Percentiles rank a stretch among this genome's conserved stretches.
Evolutionary conservation across 2,113 vertebrate genomes (phyloP).

Genomic region (Dissostichus mawsoni): DNA sequence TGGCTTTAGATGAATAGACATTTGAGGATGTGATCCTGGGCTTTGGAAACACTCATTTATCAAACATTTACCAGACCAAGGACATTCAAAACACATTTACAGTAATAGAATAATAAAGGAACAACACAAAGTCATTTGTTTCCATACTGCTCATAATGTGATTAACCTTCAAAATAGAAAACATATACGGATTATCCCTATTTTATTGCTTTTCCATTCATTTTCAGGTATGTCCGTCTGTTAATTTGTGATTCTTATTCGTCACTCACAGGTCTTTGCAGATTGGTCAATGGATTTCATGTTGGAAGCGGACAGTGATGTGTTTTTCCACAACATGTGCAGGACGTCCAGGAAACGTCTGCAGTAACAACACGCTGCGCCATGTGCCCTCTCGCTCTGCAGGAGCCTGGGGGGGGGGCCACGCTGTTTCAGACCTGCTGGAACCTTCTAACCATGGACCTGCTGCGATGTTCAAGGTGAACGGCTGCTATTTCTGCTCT

Average conservation of each 20-base stretch:
- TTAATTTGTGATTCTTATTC: constrained; percentile 59
- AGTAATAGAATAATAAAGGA: constrained; percentile 29
- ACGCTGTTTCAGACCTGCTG: constrained; percentile 30
- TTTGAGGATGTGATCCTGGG: background rate
- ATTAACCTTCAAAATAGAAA: constrained; percentile 40
- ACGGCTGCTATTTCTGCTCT: background rate
- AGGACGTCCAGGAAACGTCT: constrained; percentile 69
- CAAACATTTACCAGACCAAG: background rate
- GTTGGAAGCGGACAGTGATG: constrained; percentile 36
- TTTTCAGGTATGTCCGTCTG: constrained; percentile 57
- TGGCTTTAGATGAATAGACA: background rate
- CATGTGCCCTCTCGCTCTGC: constrained; percentile 36
- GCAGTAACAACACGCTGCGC: constrained; percentile 40
- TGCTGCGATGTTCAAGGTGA: constrained; percentile 5
- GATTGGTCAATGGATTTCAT: constrained; percentile 55
- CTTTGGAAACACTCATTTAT: no score
- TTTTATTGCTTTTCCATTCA: constrained; percentile 68
- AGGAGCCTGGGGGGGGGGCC: constrained; percentile 27
- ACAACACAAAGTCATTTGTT: constrained; percentile 1
- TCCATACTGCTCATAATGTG: constrained; percentile 35
- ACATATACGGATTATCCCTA: constrained; percentile 32
- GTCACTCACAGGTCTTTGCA: constrained; percentile 62
- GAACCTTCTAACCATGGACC: constrained; percentile 32
- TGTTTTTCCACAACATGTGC: constrained; percentile 69
- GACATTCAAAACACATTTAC: constrained; percentile 1